phyloP scores from a whole-genome alignment of 2,113 vertebrate genomes.

The Meleagris gallopavo region DNA sequence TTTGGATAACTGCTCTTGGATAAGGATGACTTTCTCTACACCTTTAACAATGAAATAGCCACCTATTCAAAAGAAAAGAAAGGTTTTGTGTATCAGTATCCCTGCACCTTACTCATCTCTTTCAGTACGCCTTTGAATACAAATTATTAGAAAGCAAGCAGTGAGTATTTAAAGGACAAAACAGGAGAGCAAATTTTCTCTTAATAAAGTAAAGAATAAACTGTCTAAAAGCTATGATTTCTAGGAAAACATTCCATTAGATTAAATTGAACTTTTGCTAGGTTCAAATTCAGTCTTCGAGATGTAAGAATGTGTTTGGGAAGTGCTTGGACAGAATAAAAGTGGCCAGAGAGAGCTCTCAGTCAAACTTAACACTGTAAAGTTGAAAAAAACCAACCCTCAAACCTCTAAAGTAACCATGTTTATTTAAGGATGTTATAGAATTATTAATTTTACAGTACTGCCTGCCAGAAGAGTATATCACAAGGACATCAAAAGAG shows the following conservation, averaged over 20 bases:
- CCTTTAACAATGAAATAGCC: constrained; percentile 99
- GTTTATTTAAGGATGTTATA: background rate
- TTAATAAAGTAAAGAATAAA: background rate
- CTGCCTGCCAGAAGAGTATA: background rate
- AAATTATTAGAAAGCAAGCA: background rate
- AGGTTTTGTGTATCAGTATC: background rate
- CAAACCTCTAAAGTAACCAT: background rate
- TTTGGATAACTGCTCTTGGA: constrained; percentile 98
- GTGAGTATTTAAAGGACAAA: background rate
- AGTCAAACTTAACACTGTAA: background rate
- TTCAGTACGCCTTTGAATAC: background rate
- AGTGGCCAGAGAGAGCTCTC: background rate
- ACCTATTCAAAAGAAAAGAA: constrained; percentile 77
- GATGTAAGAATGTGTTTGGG: background rate
- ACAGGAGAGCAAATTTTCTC: background rate
- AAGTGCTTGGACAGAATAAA: background rate
- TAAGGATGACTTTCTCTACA: constrained; percentile 98
- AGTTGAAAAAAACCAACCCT: background rate
- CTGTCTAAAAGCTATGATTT: background rate
- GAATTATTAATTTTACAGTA: background rate
- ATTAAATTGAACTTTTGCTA: background rate
- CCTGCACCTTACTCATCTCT: background rate
- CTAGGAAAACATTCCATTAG: background rate
- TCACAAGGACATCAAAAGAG: background rate
- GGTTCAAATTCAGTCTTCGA: background rate